These are phyloP conservation scores for Semaprochilodus insignis DNA, from an alignment of 2,797 vertebrate genomes.

Conservation along the genomic window DNA sequence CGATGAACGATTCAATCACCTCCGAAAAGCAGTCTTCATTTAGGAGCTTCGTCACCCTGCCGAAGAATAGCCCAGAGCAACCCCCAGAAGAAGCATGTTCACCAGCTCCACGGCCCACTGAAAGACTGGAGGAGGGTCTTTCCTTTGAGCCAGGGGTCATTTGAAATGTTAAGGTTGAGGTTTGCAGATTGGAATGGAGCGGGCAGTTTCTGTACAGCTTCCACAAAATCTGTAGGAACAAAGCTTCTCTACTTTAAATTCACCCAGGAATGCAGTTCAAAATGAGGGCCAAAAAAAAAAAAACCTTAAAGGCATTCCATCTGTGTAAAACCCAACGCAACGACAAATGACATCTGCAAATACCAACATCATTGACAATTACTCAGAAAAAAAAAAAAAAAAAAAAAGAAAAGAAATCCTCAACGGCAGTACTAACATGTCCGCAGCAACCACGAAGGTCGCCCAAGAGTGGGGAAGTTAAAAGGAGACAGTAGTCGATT, in stretches of 20 bases:
- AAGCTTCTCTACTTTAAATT: not conserved
- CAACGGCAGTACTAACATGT: conserved; percentile 74
- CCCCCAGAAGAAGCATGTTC: not conserved
- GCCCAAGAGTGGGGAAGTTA: conserved; percentile 74
- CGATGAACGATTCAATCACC: not conserved
- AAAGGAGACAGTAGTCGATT: conserved; percentile 99
- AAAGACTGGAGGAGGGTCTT: not conserved
- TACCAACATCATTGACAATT: conserved; percentile 63
- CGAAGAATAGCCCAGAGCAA: conserved; percentile 10
- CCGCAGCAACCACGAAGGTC: conserved; percentile 72
- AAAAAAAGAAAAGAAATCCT: conserved; percentile 56
- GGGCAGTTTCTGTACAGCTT: conserved; percentile 20
- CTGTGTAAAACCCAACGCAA: conserved; percentile 70
- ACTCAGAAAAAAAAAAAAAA: conserved; percentile 22
- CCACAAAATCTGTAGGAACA: conserved; percentile 23
- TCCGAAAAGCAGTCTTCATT: not conserved
- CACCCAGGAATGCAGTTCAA: conserved; percentile 57
- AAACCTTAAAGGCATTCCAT: conserved; percentile 76
- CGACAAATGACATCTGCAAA: conserved; percentile 67
- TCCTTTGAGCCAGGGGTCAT: conserved; percentile 11
- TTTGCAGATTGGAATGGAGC: conserved; percentile 36
- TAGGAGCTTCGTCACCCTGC: not conserved
- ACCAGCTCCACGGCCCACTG: not conserved
- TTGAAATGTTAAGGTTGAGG: conserved; percentile 43
- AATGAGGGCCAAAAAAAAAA: conserved; percentile 41